Percentiles rank a stretch among this genome's conserved stretches.
Conservation (phyloP, 2,888 invertebrate genomes). For the Phasia obesa region DNA sequence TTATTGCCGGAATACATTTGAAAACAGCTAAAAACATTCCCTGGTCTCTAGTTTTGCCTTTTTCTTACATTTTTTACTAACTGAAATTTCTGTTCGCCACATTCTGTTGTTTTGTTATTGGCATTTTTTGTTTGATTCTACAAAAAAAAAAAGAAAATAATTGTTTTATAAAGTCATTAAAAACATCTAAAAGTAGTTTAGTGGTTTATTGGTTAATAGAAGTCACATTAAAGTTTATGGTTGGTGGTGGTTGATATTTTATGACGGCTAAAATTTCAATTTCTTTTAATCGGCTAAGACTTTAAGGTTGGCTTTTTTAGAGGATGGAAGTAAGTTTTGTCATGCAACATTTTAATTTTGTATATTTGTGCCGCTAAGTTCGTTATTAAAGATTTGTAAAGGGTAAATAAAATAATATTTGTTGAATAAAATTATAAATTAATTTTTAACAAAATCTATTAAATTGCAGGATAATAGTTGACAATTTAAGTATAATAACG, state of each 20-base stretch:
- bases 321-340: neutral
- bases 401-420: no score
- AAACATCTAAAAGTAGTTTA: slow-evolving; percentile 62
- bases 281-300: neutral
- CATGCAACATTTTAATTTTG: neutral
- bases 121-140: neutral
- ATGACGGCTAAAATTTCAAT: slow-evolving; percentile 24
- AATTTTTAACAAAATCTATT: no score
- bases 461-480: no score
- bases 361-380: no score
- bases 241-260: slow-evolving; percentile 35
- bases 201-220: slow-evolving; percentile 68
- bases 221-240: slow-evolving; percentile 56
- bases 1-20: slow-evolving; percentile 52
- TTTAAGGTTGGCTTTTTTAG: neutral
- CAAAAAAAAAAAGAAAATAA: neutral
- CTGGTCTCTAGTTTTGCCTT: slow-evolving; percentile 37
- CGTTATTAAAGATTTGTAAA: no score
- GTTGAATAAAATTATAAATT: no score
- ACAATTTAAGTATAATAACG: no score
- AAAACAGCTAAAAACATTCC: slow-evolving; percentile 62
- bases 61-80: slow-evolving; percentile 69
- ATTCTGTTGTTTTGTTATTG: slow-evolving; percentile 71
- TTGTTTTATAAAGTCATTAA: slow-evolving; percentile 55
- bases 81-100: slow-evolving; percentile 71